Percentiles rank a stretch among this genome's conserved stretches.
These are phyloP conservation scores for Tenrec ecaudatus DNA, from an alignment of 2,113 vertebrate genomes.

Conservation along the genomic window DNA sequence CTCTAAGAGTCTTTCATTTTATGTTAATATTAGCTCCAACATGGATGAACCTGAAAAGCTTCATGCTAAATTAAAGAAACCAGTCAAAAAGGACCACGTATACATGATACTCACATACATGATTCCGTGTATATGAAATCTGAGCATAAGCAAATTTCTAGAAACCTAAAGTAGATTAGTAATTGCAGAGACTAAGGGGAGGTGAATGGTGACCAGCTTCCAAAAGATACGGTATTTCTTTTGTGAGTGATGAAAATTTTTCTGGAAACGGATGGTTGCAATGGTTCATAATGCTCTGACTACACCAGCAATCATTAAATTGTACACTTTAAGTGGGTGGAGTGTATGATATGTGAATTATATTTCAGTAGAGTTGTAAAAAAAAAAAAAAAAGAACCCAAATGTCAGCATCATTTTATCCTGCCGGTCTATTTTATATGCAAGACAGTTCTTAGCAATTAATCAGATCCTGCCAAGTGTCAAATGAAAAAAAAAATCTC, in stretches of 20 bases:
- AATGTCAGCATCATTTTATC: constrained; percentile 38
- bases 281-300: neutral
- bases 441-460: constrained; percentile 3
- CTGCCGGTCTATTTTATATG: neutral
- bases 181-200: neutral
- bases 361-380: constrained; percentile 1
- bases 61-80: constrained; percentile 28
- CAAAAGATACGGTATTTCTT: neutral
- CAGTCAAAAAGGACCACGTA: neutral
- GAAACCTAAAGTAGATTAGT: neutral
- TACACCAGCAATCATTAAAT: constrained; percentile 14
- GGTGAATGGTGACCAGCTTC: neutral
- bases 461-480: neutral
- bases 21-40: neutral
- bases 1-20: neutral
- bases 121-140: neutral
- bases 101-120: neutral
- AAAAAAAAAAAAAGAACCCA: neutral
- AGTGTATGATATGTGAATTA: neutral
- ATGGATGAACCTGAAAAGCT: neutral
- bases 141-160: neutral
- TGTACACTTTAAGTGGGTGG: neutral
- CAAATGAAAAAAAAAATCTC: neutral
- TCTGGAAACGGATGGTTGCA: neutral
- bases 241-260: neutral